Evolutionary conservation across 2,113 vertebrate genomes (phyloP), one percentile per base, ranked within the genome.

Genomic region (Circaetus cinerascens): DNA sequence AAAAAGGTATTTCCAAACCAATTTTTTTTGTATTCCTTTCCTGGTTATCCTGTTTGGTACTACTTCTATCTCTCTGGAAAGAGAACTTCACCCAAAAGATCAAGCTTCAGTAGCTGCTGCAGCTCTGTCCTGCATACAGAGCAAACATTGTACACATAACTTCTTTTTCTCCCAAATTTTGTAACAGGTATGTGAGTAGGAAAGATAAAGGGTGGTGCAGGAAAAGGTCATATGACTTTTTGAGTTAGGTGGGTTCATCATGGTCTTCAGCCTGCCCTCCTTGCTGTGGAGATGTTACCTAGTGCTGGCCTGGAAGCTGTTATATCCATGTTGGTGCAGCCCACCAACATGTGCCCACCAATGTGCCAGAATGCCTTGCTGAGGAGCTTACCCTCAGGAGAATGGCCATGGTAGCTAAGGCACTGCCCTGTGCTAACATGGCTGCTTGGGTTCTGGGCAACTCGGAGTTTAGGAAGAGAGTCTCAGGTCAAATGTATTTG

Each of bases 111-210:
- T 7, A 92, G 32, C 46, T 14, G 8, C 25, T 55, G 22, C 19
- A 67, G 5, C 19, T 50, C 22, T 45, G 15, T 79, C 32, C 41
- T 62, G 10, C 14, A 4, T 11, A 21, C 6, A 57, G 43, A 73
- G 8, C 17, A 76, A 83, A n/a, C 3, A 5, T 5, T 51, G n/a
- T 53, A 30, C 13, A 46, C 1, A 0, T 5, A 46, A 50, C 2
- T 74, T 15, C 16, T 57, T 85, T 50, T 76, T 64, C 38, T 79
- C 16, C 18, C 0, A 0, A 7, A 43, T 72, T 79, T 57, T 29
- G 62, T 10, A 34, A 41, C 6, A 29, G 19, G 6, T 57, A 2
- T 64, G 43, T 29, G 50, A 62, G 8, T 15, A 62, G 68, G n/a
- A 76, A 83, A 84, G 34, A 7, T 23, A 36, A 32, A 80, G 50